These are phyloP conservation scores for Saccopteryx bilineata DNA, from an alignment of 2,113 vertebrate genomes.

Conservation along the genomic window DNA sequence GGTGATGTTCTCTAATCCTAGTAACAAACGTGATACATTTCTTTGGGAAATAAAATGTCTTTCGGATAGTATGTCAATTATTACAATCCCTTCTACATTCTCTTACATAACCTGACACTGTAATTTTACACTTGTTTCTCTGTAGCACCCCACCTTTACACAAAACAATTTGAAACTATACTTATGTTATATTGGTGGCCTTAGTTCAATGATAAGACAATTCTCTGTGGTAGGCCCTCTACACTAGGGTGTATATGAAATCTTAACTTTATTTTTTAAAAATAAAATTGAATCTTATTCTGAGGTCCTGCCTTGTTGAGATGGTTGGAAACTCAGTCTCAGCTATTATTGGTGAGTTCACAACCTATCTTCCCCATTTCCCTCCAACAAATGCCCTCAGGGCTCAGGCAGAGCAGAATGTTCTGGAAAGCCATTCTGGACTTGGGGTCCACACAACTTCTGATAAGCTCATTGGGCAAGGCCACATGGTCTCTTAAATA, in stretches of 20 bases:
- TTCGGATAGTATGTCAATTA: slow-evolving; percentile 35
- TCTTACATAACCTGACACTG: neutral
- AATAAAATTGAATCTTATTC: slow-evolving; percentile 57
- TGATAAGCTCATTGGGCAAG: neutral
- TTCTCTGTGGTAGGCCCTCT: slow-evolving; percentile 23
- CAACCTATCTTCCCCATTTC: neutral
- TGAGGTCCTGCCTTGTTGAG: slow-evolving; percentile 28
- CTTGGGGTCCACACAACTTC: neutral
- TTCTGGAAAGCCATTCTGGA: neutral
- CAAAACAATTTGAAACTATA: slow-evolving; percentile 51
- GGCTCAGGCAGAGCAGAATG: slow-evolving; percentile 38
- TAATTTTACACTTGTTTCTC: slow-evolving; percentile 51
- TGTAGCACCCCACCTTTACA: neutral
- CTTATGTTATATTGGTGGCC: neutral
- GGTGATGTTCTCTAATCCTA: slow-evolving; percentile 8
- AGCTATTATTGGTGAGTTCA: slow-evolving; percentile 53
- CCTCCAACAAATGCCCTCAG: slow-evolving; percentile 1
- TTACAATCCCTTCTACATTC: slow-evolving; percentile 17
- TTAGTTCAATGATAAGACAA: slow-evolving; percentile 44
- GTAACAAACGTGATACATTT: slow-evolving; percentile 18
- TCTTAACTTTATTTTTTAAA: slow-evolving; percentile 65
- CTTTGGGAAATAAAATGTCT: slow-evolving; percentile 64
- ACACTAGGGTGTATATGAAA: slow-evolving; percentile 24
- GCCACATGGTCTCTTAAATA: neutral
- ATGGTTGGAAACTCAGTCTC: slow-evolving; percentile 41